A percentile compares a stretch with the other conserved stretches of the same genome.
Conservation (phyloP, 2,888 invertebrate genomes). For the Girardia tigrina region DNA sequence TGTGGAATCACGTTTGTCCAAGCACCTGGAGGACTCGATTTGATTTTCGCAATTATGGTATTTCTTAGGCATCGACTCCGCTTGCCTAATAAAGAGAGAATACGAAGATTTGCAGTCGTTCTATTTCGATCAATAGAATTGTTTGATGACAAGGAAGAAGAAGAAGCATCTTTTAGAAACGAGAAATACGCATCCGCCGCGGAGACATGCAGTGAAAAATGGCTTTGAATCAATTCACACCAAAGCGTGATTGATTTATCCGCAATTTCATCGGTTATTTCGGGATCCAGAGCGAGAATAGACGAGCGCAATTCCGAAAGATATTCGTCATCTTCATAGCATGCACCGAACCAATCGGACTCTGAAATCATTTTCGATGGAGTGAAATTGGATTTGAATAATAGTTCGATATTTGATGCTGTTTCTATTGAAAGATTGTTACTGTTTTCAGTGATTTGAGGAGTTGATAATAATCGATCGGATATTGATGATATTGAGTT, state of each 20-base stretch:
- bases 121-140: background rate
- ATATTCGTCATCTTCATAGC: background rate
- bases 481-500: background rate
- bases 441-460: background rate
- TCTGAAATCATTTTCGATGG: background rate
- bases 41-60: background rate
- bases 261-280: background rate
- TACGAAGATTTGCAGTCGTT: background rate
- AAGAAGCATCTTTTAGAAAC: background rate
- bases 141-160: background rate
- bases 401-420: background rate
- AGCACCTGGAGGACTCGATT: background rate
- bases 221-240: background rate
- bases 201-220: background rate
- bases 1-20: constrained; percentile 13
- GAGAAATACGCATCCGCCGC: background rate
- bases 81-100: background rate
- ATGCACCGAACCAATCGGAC: background rate
- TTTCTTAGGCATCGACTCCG: background rate
- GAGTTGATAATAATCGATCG: background rate
- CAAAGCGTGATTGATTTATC: background rate
- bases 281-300: background rate
- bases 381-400: background rate
- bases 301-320: background rate
- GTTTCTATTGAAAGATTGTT: too few species aligned